Conservation (phyloP, 1,140 invertebrate species). For the Lasioglossum baleicum region DNA sequence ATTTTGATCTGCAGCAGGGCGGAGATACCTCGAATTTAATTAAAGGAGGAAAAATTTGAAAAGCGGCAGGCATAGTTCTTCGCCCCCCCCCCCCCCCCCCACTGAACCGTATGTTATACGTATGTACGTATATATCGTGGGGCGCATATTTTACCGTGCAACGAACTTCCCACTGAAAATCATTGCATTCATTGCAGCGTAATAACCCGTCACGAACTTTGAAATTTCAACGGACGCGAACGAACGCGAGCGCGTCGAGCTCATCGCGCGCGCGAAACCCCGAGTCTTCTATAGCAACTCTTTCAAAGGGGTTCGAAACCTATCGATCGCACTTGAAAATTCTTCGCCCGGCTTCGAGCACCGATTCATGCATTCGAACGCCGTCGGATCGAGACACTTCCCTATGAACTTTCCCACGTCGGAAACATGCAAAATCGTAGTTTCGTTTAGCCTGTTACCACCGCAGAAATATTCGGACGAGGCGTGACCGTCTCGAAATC, state of each 20-base stretch:
- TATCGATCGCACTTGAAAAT: constrained; percentile 22
- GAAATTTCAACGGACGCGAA: neutral
- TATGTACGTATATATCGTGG: neutral
- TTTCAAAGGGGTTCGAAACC: constrained; percentile 17
- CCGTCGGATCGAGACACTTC: neutral
- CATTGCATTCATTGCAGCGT: neutral
- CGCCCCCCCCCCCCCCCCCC: no score
- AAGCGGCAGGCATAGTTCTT: neutral
- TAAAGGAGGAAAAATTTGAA: neutral
- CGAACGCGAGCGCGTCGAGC: no score
- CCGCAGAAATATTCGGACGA: no score
- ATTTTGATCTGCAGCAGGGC: neutral
- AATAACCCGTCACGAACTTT: constrained; percentile 12
- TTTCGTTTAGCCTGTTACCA: no score
- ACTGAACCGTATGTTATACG: no score
- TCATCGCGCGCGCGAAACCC: no score
- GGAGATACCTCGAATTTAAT: neutral
- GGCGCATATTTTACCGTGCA: neutral
- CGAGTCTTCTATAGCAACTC: neutral
- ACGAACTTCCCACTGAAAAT: constrained; percentile 10
- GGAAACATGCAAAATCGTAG: no score
- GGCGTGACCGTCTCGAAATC: no score
- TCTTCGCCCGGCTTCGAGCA: neutral
- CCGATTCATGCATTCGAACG: neutral
- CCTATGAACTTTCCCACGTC: constrained; percentile 2